phyloP scores from a whole-genome alignment of 1,140 invertebrate genomes.

The Riptortus pedestris region DNA sequence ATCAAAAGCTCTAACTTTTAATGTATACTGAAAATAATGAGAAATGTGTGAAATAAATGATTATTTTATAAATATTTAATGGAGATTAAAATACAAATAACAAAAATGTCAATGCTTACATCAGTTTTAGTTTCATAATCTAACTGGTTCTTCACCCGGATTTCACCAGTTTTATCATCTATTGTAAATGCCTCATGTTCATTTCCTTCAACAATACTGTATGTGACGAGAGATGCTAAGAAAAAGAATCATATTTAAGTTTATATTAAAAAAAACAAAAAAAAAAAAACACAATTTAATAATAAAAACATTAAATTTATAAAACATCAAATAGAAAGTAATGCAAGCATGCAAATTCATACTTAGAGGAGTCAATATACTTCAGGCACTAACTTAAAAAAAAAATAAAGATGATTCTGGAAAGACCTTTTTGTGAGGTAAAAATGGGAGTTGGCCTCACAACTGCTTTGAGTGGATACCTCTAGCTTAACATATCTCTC shows the following conservation, averaged over 20 bases:
- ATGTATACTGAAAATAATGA: slow-evolving; percentile 46
- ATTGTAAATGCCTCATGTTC: slow-evolving; percentile 66
- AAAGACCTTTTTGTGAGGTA: no score
- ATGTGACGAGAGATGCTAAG: slow-evolving; percentile 60
- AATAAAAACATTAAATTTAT: not conserved
- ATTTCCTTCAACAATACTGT: slow-evolving; percentile 69
- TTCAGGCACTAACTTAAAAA: no score
- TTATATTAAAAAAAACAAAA: slow-evolving; percentile 24
- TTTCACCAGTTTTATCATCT: slow-evolving; percentile 65
- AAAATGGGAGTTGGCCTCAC: no score
- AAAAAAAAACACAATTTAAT: slow-evolving; percentile 1
- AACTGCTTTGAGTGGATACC: no score
- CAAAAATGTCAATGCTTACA: slow-evolving; percentile 31
- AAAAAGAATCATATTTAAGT: no score
- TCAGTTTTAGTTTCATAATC: slow-evolving; percentile 73
- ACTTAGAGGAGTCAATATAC: no score
- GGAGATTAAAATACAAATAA: not conserved
- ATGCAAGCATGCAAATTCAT: no score
- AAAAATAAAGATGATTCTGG: no score
- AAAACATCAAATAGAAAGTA: no score
- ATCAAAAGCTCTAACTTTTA: slow-evolving; percentile 67
- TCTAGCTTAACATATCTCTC: no score
- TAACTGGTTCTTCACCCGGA: slow-evolving; percentile 60
- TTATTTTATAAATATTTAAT: not conserved
- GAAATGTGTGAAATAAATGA: not conserved